phyloP scores from a whole-genome alignment of 92 coral and sea anemone species.

The Porites lobata region DNA sequence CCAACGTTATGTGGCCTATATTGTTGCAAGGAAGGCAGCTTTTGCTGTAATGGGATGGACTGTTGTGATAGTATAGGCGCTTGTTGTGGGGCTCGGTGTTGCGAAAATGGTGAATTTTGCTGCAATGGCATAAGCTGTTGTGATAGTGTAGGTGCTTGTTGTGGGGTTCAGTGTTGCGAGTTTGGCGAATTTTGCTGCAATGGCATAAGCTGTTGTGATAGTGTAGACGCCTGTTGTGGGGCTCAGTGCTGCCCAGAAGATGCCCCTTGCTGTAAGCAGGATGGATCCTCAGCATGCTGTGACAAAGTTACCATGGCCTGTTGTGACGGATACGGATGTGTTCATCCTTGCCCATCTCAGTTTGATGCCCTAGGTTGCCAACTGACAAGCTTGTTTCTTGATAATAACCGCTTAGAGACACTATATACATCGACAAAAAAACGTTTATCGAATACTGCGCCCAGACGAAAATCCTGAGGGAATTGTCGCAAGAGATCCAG shows the following conservation, averaged over 20 bases:
- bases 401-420: neutral
- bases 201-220: too few relatives aligned
- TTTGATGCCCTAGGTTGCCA: constrained; percentile 16
- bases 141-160: neutral
- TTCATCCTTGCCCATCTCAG: constrained; percentile 5
- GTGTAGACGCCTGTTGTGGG: neutral
- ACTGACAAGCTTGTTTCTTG: neutral
- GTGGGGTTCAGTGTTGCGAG: neutral
- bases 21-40: neutral
- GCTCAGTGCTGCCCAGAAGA: neutral
- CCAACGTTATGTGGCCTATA: neutral
- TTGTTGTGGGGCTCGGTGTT: constrained; percentile 13
- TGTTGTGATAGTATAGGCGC: neutral
- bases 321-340: constrained; percentile 28
- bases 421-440: neutral
- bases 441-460: constrained; percentile 10
- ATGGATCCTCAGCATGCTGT: neutral
- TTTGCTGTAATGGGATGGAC: constrained; percentile 8
- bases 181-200: neutral
- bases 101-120: neutral
- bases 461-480: constrained; percentile 2
- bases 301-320: neutral
- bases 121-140: neutral
- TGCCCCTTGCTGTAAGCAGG: neutral
- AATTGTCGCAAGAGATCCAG: constrained; percentile 19